These are phyloP conservation scores for Aethina tumida DNA, from an alignment of 1,140 invertebrate genomes.

Conservation along the genomic window DNA sequence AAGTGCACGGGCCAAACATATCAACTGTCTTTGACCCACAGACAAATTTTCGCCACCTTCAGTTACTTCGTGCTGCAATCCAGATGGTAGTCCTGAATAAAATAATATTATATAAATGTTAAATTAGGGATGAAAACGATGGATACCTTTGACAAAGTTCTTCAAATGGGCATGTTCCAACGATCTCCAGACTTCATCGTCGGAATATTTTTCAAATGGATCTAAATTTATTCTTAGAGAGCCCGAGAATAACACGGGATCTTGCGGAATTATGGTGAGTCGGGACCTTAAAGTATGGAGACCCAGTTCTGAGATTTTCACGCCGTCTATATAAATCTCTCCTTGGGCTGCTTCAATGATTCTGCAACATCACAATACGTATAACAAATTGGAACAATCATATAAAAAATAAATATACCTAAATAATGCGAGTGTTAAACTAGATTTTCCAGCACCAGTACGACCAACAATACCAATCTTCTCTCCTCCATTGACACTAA, in stretches of 20 bases:
- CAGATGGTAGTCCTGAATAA: constrained; percentile 8
- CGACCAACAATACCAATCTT: constrained; percentile 76
- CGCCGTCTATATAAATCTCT: constrained; percentile 77
- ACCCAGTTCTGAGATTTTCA: constrained; percentile 77
- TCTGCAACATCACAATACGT: constrained; percentile 40
- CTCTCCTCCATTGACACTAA: constrained; percentile 59
- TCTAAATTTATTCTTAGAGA: constrained; percentile 76
- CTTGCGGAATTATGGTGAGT: constrained; percentile 87
- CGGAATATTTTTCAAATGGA: constrained; percentile 66
- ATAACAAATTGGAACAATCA: constrained; percentile 1
- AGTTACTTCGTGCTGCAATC: constrained; percentile 9
- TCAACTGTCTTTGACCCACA: constrained; percentile 80
- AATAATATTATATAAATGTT: background rate
- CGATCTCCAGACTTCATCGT: constrained; percentile 71
- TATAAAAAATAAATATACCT: constrained; percentile 22
- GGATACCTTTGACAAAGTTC: constrained; percentile 54
- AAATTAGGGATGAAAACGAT: background rate
- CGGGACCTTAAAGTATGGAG: constrained; percentile 78
- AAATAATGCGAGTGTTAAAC: constrained; percentile 70
- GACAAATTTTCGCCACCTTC: constrained; percentile 87
- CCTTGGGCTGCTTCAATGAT: constrained; percentile 81
- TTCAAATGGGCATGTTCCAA: constrained; percentile 70
- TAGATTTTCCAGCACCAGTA: constrained; percentile 79
- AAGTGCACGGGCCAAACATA: constrained; percentile 79
- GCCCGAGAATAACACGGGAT: constrained; percentile 81